Percentiles rank a stretch among this genome's conserved stretches.
These are phyloP conservation scores for Zapus hudsonius DNA, from an alignment of 2,113 vertebrate species.

Conservation along the genomic window DNA sequence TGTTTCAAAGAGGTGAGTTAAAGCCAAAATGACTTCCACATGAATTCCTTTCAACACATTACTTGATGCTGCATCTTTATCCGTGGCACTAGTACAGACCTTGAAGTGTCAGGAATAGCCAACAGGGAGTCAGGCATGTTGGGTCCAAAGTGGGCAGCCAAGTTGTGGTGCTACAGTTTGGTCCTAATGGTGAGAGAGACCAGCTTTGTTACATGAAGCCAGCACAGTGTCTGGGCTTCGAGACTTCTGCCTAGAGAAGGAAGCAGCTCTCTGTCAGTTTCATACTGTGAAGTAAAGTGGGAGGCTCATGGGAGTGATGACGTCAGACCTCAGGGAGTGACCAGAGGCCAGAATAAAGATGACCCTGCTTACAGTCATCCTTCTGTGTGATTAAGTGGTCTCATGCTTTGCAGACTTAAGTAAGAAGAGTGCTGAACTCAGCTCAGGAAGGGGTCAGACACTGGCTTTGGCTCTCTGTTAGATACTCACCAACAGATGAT, in stretches of 20 bases:
- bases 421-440: no score
- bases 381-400: not conserved
- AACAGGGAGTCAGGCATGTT: not conserved
- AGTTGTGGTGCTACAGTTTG: not conserved
- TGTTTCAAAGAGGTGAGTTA: not conserved
- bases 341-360: not conserved
- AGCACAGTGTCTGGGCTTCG: not conserved
- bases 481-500: constrained; percentile 38
- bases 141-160: not conserved
- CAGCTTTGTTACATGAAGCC: not conserved
- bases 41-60: not conserved
- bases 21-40: not conserved
- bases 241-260: not conserved
- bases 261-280: not conserved
- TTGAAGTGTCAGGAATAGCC: not conserved
- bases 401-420: not conserved
- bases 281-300: not conserved
- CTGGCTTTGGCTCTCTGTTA: not conserved
- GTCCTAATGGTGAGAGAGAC: not conserved
- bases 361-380: not conserved
- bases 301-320: not conserved
- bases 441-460: no score
- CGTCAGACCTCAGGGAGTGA: not conserved
- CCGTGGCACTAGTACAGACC: not conserved
- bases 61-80: not conserved